A percentile compares a stretch with the other conserved stretches of the same genome.
Evolutionary conservation across 2,113 vertebrate species (phyloP).

Genomic region (Microtus montanus): DNA sequence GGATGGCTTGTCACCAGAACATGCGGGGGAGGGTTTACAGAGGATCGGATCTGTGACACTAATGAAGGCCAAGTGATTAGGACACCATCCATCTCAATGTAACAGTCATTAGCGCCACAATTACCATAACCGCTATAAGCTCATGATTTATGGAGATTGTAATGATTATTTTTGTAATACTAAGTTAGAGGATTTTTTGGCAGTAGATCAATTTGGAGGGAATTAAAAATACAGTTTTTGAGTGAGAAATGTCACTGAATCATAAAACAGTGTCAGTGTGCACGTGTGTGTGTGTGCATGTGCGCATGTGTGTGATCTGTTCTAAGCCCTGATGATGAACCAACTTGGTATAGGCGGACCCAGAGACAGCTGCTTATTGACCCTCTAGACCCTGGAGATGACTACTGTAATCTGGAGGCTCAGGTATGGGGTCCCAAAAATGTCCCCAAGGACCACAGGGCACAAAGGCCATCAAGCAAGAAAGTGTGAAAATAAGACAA

Average conservation of each 20-base stretch:
- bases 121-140: accelerated
- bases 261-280: background rate
- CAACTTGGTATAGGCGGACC: accelerated
- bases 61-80: background rate
- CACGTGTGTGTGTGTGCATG: accelerated
- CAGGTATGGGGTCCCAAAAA: too few relatives aligned
- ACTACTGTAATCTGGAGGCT: accelerated
- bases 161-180: background rate
- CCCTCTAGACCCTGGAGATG: accelerated
- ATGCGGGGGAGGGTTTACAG: accelerated
- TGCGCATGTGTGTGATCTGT: accelerated
- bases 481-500: too few relatives aligned
- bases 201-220: slow-evolving; percentile 22
- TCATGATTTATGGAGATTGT: background rate
- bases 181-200: background rate
- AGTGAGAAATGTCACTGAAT: background rate
- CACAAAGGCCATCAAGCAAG: too few relatives aligned
- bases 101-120: background rate
- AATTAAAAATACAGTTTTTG: slow-evolving; percentile 2
- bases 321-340: background rate
- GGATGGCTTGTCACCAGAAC: background rate
- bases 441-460: too few relatives aligned
- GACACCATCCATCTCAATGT: background rate
- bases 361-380: accelerated
- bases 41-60: background rate